Conservation (phyloP, 2,113 vertebrate genomes). For the Chloropsis hardwickii region DNA sequence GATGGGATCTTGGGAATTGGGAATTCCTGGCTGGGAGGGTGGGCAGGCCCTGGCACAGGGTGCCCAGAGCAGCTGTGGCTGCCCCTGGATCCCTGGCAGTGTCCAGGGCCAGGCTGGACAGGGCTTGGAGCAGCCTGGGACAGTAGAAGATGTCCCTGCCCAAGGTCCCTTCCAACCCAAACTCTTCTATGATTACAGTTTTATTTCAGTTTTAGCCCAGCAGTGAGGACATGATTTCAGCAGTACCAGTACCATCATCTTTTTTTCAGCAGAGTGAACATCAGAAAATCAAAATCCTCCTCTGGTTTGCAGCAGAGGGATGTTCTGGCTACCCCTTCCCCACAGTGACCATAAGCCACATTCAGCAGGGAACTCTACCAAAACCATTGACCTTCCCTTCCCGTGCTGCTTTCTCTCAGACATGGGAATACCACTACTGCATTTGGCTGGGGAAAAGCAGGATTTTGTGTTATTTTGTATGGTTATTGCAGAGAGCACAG, state of each 20-base stretch:
- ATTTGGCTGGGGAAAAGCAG: neutral
- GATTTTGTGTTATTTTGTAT: neutral
- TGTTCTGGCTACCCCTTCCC: neutral
- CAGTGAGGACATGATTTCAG: neutral
- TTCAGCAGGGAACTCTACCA: neutral
- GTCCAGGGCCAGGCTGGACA: neutral
- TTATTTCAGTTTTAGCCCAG: neutral
- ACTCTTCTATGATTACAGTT: neutral
- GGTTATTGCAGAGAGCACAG: neutral
- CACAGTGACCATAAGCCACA: accelerated
- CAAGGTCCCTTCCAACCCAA: neutral
- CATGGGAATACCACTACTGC: neutral
- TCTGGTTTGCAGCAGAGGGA: neutral
- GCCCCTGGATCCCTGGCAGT: neutral
- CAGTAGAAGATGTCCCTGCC: neutral
- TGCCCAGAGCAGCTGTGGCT: neutral
- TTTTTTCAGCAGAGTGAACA: neutral
- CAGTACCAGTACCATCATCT: accelerated
- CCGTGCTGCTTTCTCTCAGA: neutral
- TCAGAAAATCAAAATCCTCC: neutral
- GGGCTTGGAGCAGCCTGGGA: neutral
- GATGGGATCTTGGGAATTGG: neutral
- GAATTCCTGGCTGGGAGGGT: neutral
- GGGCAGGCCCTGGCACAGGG: neutral
- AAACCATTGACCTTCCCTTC: neutral